Base-by-base conservation (phyloP, 1,140 invertebrate genomes). In the Streblospio benedicti region DNA sequence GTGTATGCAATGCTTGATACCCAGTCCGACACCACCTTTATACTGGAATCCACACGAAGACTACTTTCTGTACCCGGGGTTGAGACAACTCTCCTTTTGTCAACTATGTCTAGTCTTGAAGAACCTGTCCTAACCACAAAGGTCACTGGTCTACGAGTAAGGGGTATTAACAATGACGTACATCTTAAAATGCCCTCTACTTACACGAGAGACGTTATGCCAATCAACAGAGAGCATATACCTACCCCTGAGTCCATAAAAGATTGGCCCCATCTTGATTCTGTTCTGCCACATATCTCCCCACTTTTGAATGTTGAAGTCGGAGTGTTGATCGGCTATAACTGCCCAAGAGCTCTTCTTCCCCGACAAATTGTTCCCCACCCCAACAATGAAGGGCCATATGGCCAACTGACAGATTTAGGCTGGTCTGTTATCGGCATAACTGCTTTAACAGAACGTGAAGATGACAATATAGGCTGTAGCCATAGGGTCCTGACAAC, bases 281-380 rank as follows among this genome's bases (percentile, higher is more conserved):
- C 9, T 9, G 9, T 56, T 6, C 18, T 2, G 30, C n/a, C n/a
- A 2, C 31, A 25, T 20, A 56, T 56, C n/a, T 20, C 31, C 20
- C 53, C 53, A 20, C 6, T 56, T 18, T 38, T 38, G 38, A 38
- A 56, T 4, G 35, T 32, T 56, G 53, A 56, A n/a, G 53, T 56
- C 12, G 53, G 5, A 20, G 2, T 56, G 31, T 25, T 56, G n/a
- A 56, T 56, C 25, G 53, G 53, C 5, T 56, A 56, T 31, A 30
- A 56, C n/a, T 41, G 53, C 32, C 33, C 53, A 20, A 18, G 18
- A n/a, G 53, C 53, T 23, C 53, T 56, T n/a, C 12, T 38, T 16
- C 53, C 53, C 20, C 20, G 20, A 30, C n/a, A 38, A n/a, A 20
- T 38, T 20, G 18, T 56, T 9, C 9, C 4, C 25, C 23, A 38